Base-by-base conservation (phyloP, 2,888 invertebrate genomes). In the Bellardia bayeri region DNA sequence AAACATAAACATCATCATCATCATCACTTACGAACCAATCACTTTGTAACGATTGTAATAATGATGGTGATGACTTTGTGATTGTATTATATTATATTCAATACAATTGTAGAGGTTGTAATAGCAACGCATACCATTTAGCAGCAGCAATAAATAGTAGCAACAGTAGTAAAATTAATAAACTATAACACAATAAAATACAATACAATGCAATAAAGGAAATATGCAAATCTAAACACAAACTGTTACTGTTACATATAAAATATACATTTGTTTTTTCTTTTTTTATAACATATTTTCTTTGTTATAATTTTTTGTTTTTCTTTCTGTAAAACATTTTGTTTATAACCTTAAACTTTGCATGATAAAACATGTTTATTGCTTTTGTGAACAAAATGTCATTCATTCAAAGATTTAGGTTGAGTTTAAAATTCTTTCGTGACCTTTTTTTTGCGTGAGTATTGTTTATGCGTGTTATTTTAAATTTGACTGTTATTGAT, bases 301-400 rank as follows among this genome's bases (percentile, higher is more conserved):
- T 72, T 56, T 72, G 49, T 51, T 23, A 37, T 51, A 1, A 1
- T 54, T 40, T 71, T 45, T 71, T 71, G n/a, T 37, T 69, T 30
- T 13, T 16, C 54, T 2, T 54, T 33, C 9, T 40, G 16, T n/a
- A 40, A 40, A 9, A 16, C 40, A 66, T 7, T 76, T 40, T 76
- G 42, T 76, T 76, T 64, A 14, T 76, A 66, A 76, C 54, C 76
- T 76, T 76, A 64, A 76, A 64, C 76, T 76, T 64, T 76, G 40
- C 54, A 40, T 16, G 54, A 23, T 23, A 64, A 40, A 30, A 51
- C 33, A 33, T 33, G 3, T 40, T 75, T n/a, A 2, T 45, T 68
- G 16, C 23, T 37, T 5, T 33, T 33, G 3, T 66, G 40, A 66
- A 66, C 16, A 66, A 30, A 68, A 33, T 33, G 49, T 68, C 68